These are phyloP conservation scores for Apodemus sylvaticus DNA, from an alignment of 2,113 vertebrate genomes.

Conservation along the genomic window DNA sequence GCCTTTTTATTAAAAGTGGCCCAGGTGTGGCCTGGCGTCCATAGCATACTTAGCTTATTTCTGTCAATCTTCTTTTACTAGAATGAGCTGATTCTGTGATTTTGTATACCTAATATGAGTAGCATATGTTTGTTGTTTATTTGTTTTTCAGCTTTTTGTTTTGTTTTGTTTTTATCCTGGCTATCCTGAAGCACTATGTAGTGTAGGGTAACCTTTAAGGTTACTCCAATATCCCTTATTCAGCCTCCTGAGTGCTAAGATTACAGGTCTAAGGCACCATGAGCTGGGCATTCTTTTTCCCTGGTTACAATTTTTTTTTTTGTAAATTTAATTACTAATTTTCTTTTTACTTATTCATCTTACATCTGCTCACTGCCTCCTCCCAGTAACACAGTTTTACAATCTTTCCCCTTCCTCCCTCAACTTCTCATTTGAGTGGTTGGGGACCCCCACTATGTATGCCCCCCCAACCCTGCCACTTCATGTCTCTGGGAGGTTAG, in stretches of 20 bases:
- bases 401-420: no score
- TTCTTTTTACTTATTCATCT: no score
- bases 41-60: neutral
- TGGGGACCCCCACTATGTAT: no score
- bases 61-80: neutral
- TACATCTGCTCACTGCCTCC: no score
- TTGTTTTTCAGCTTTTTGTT: neutral
- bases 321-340: no score
- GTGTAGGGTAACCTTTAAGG: neutral
- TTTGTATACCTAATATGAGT: neutral
- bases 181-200: neutral
- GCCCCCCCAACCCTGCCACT: rapidly evolving
- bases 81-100: neutral
- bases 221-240: neutral
- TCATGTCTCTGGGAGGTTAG: no score
- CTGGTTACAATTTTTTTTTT: no score
- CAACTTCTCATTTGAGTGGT: no score
- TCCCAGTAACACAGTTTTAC: no score
- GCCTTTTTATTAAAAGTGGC: neutral
- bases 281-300: neutral
- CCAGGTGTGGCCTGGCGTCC: no score
- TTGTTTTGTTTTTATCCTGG: neutral
- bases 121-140: neutral
- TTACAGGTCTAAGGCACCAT: neutral
- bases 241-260: neutral